Percentiles rank a stretch among this genome's conserved stretches.
Conservation (phyloP, 2,113 vertebrate genomes). For the Sialia sialis region DNA sequence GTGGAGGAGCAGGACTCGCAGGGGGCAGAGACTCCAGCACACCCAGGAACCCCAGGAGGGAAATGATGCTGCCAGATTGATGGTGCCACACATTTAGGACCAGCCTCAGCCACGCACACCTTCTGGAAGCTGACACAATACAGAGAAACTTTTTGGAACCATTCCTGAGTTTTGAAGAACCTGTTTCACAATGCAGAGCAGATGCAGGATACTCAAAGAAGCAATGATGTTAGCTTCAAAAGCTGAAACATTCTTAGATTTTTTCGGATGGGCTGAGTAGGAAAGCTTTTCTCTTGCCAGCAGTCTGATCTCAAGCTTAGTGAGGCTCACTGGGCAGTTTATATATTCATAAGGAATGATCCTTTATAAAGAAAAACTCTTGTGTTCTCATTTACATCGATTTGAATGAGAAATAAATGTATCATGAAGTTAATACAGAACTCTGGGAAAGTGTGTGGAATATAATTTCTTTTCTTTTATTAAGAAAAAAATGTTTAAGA, state of each 20-base stretch:
- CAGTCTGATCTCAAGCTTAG: background rate
- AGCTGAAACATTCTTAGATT: background rate
- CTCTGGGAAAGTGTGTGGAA: background rate
- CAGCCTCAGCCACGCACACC: background rate
- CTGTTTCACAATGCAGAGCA: background rate
- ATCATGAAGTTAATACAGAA: background rate
- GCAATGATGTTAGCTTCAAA: background rate
- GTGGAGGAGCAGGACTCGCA: background rate
- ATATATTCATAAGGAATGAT: background rate
- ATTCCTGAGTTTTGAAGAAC: background rate
- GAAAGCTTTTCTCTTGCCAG: background rate
- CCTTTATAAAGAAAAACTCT: background rate
- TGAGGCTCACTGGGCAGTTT: background rate
- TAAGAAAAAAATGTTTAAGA: background rate
- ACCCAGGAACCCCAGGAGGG: too few relatives aligned
- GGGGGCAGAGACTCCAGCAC: background rate
- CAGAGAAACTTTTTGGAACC: background rate
- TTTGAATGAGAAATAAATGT: background rate
- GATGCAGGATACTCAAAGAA: background rate
- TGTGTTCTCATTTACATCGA: background rate
- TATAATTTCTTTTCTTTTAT: background rate
- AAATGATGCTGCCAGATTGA: background rate
- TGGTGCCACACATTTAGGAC: background rate
- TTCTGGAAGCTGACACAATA: background rate
- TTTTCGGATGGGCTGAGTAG: background rate